These are phyloP conservation scores for Aythya baeri DNA, from an alignment of 2,113 vertebrate genomes.

Conservation along the genomic window DNA sequence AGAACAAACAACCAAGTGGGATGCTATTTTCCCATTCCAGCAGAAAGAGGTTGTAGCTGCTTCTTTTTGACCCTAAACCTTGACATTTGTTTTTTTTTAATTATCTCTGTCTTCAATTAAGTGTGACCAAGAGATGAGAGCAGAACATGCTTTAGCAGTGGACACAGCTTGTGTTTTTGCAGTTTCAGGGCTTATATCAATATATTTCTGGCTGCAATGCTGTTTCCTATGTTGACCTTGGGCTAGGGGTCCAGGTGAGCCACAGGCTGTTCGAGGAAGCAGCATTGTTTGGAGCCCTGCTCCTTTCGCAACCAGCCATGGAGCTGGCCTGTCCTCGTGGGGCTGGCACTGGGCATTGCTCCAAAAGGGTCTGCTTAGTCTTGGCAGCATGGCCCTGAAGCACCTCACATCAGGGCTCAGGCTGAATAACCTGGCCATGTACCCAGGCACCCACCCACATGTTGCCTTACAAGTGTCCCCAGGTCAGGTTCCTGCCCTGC, in stretches of 20 bases:
- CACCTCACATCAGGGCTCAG: not conserved
- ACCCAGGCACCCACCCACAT: no score
- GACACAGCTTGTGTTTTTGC: not conserved
- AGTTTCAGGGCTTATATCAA: not conserved
- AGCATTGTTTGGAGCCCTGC: accelerated
- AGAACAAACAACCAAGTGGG: not conserved
- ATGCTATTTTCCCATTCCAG: constrained; percentile 29
- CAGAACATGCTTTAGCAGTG: not conserved
- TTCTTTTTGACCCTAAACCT: not conserved
- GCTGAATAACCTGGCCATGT: not conserved
- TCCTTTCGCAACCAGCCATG: not conserved
- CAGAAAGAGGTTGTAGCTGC: not conserved
- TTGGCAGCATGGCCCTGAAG: not conserved
- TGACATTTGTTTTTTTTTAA: not conserved
- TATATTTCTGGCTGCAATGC: not conserved
- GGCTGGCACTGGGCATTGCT: not conserved
- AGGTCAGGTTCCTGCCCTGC: not conserved
- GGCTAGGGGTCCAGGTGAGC: not conserved
- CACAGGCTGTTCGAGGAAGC: not conserved
- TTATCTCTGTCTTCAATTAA: not conserved
- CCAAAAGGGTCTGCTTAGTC: not conserved
- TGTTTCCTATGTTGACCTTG: not conserved
- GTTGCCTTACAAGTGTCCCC: not conserved
- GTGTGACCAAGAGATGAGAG: not conserved
- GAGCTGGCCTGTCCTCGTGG: accelerated